A percentile compares a stretch with the other conserved stretches of the same genome.
Conservation (phyloP, 1,140 invertebrate species). For the Leguminivora glycinivorella region DNA sequence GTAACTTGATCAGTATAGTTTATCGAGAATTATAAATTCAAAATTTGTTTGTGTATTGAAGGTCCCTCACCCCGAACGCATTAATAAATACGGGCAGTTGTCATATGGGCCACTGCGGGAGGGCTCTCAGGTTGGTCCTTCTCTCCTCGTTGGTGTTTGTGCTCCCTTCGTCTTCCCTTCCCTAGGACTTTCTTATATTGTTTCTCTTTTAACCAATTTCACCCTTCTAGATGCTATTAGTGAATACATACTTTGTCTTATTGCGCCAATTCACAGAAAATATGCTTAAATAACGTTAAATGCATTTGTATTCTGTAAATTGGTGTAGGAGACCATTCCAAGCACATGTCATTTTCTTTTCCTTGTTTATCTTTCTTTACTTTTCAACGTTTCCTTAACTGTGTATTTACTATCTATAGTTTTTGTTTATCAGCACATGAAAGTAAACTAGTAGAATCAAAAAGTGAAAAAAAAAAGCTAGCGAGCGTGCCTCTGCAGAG, state of each 20-base stretch:
- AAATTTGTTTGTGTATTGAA: slow-evolving; percentile 79
- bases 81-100: slow-evolving; percentile 79
- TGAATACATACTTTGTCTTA: slow-evolving; percentile 42
- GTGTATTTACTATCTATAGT: slow-evolving; percentile 49
- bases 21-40: slow-evolving; percentile 55
- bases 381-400: slow-evolving; percentile 47
- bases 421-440: slow-evolving; percentile 78
- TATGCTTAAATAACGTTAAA: background rate
- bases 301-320: slow-evolving; percentile 40
- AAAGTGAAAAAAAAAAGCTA: slow-evolving; percentile 35
- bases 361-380: slow-evolving; percentile 46
- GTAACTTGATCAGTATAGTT: slow-evolving; percentile 47
- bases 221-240: slow-evolving; percentile 42
- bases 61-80: slow-evolving; percentile 79
- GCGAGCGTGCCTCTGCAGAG: slow-evolving; percentile 62
- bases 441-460: slow-evolving; percentile 55
- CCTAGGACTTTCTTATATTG: slow-evolving; percentile 41
- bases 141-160: slow-evolving; percentile 76
- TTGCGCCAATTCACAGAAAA: slow-evolving; percentile 55
- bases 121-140: slow-evolving; percentile 79
- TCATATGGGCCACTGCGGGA: slow-evolving; percentile 78
- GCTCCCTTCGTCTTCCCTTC: slow-evolving; percentile 66
- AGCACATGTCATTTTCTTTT: slow-evolving; percentile 57
- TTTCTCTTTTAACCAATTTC: slow-evolving; percentile 29
- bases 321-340: slow-evolving; percentile 56